phyloP scores from a whole-genome alignment of 2,797 vertebrate species.

The Gymnothorax javanicus region DNA sequence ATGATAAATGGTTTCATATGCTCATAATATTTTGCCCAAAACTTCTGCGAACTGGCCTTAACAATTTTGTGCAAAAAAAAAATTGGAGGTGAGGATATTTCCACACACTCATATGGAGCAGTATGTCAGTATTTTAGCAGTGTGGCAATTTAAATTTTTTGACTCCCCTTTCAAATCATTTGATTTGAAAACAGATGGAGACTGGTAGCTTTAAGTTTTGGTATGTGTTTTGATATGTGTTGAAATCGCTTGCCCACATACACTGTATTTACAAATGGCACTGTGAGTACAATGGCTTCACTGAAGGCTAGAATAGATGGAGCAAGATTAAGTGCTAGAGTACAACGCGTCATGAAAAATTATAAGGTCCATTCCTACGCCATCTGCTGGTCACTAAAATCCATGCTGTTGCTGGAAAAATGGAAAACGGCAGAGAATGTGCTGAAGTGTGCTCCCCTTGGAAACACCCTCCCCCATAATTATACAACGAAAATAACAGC shows the following conservation, averaged over 20 bases:
- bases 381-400: neutral
- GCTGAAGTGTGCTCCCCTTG: neutral
- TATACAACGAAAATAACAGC: neutral
- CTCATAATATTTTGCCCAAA: neutral
- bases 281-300: neutral
- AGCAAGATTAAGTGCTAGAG: neutral
- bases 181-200: too few species aligned
- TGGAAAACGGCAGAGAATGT: neutral
- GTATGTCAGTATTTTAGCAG: too few species aligned
- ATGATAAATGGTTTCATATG: too few species aligned
- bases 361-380: neutral
- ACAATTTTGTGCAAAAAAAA: neutral
- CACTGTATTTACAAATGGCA: too few species aligned
- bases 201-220: too few species aligned
- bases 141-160: too few species aligned
- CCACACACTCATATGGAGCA: too few species aligned
- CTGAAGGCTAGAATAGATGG: neutral
- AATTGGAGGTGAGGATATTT: neutral
- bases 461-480: neutral
- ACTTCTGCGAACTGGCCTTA: neutral
- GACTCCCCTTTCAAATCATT: too few species aligned
- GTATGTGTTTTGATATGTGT: too few species aligned
- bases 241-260: too few species aligned
- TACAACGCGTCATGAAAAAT: neutral
- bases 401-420: neutral